Conservation (phyloP, 2,113 vertebrate genomes). For the Archilochus colubris region DNA sequence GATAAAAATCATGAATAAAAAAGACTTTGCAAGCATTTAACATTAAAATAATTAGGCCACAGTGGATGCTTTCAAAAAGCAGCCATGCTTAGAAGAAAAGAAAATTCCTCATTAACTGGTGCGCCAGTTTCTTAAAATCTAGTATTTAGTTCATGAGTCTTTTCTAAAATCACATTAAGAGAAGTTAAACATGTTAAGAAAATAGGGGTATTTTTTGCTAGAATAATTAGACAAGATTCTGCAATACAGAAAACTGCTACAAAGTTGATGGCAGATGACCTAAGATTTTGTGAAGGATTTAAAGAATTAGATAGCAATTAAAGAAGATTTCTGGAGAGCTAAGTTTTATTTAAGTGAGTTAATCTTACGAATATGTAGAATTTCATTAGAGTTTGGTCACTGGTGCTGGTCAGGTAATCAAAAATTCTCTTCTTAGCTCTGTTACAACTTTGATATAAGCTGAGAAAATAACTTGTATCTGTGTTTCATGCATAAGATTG, state of each 20-base stretch:
- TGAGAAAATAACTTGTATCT: not conserved
- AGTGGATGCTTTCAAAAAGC: constrained; percentile 57
- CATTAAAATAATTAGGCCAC: constrained; percentile 69
- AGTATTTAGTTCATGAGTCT: constrained; percentile 23
- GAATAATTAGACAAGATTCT: not conserved
- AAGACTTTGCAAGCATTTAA: constrained; percentile 65
- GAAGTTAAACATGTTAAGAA: not conserved
- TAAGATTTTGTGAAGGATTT: not conserved
- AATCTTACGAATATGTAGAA: not conserved
- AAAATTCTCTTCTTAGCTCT: not conserved
- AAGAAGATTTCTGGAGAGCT: not conserved
- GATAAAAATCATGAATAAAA: constrained; percentile 70
- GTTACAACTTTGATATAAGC: not conserved
- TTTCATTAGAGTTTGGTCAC: not conserved
- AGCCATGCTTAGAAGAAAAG: constrained; percentile 29
- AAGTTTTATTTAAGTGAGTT: not conserved
- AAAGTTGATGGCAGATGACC: not conserved
- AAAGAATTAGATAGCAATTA: not conserved
- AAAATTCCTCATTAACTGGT: constrained; percentile 55
- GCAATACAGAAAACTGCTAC: not conserved
- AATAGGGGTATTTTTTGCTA: not conserved
- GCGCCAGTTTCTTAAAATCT: constrained; percentile 18
- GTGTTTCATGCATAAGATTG: not conserved
- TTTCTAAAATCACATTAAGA: constrained; percentile 24
- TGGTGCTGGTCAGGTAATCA: not conserved